Evolutionary conservation across 1,140 invertebrate genomes (phyloP).

Genomic region (Conus betulinus): DNA sequence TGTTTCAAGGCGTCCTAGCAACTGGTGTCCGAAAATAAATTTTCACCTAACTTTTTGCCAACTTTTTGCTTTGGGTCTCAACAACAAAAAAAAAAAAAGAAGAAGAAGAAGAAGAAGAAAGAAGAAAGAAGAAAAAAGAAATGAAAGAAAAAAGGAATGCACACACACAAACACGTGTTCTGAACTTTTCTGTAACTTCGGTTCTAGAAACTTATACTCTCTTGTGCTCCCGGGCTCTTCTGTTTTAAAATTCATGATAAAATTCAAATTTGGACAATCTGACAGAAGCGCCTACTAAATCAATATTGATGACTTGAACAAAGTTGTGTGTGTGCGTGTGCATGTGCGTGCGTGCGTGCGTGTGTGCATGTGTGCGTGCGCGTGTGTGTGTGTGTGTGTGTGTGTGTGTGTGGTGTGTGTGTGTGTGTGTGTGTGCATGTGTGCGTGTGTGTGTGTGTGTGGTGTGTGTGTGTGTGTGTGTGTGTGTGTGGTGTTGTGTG

Average conservation of each 20-base stretch:
- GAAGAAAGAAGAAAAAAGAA: not conserved
- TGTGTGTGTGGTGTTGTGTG: no score
- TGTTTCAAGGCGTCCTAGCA: no score
- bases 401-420: no score
- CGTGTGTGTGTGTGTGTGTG: not conserved
- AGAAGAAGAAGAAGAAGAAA: not conserved
- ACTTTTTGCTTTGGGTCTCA: not conserved
- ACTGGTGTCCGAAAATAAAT: not conserved
- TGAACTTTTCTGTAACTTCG: no score
- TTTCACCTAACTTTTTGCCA: not conserved
- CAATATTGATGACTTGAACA: not conserved
- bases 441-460: no score
- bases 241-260: not conserved
- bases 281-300: not conserved
- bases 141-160: no score
- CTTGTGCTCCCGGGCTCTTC: not conserved
- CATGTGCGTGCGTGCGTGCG: no score
- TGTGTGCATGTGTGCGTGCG: no score
- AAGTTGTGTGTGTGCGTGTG: not conserved
- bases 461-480: no score
- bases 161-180: no score
- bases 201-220: not conserved
- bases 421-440: no score
- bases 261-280: not conserved
- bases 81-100: not conserved